Evolutionary conservation across 2,113 vertebrate species (phyloP), one percentile per base, ranked within the genome.

Genomic region (Guaruba guarouba): DNA sequence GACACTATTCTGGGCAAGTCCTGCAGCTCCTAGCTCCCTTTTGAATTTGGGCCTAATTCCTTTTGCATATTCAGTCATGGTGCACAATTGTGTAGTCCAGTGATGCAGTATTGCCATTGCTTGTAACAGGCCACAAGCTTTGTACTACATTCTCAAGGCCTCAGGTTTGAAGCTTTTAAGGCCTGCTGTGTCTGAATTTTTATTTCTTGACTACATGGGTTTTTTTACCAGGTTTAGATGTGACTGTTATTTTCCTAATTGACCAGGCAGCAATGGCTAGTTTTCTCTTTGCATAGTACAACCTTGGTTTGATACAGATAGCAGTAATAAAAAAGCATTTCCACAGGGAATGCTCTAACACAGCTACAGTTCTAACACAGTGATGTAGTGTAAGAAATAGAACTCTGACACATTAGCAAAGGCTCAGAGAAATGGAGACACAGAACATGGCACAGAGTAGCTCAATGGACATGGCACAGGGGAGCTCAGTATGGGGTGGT

Each of bases 331-430:
- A 31, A 17, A 35, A 17, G 63, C 13, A 22, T 5, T 27, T n/a
- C 24, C 13, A 31, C 3, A 8, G 2, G 55, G 11, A 19, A 48
- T 25, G 4, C 33, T 59, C 57, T 35, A 35, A 25, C 1, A 0
- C 62, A 57, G 44, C 55, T 87, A 11, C 15, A 81, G 10, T 11
- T 61, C 13, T 74, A 69, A n/a, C 0, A 0, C 17, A 24, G 16
- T 49, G 41, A 17, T 14, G 24, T 27, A 18, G 8, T 4, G 12
- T 35, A 84, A 77, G 35, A 69, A 86, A 78, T 57, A 86, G 15
- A 35, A 7, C 18, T 57, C 29, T 52, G 1, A 0, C 48, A 35
- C 16, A 52, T 18, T 1, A 77, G 16, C 10, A 66, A 83, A 39
- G 13, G 16, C 7, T 64, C 33, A 66, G 7, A 62, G 55, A 83